Evolutionary conservation across 2,888 invertebrate genomes (phyloP), one percentile per base, ranked within the genome.

Genomic region (Steromphala cineraria): DNA sequence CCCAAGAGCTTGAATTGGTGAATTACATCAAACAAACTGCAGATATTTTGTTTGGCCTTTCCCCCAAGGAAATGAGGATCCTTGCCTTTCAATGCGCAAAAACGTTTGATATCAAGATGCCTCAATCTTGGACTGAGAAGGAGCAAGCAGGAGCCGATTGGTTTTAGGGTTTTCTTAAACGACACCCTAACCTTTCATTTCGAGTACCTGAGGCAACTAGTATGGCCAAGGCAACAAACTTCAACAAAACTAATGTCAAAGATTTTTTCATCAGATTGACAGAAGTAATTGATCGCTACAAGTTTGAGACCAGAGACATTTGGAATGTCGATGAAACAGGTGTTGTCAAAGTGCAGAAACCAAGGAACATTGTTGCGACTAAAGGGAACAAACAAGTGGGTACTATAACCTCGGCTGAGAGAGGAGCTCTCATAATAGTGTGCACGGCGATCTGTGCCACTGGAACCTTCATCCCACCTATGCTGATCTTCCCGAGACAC

Each of bases 301-400:
- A 81, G 5, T 75, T 83, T 53, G 62, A 53, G 24, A 21, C 80
- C 15, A 13, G 46, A 53, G 55, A 82, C 2, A 82, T 87, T 19
- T 86, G 55, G 17, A 85, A 86, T 76, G 53, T 80, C 1, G 86
- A 85, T 78, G 85, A 84, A 76, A 85, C 86, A 21, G 82, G 83
- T 5, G 24, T 78, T n/a, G 82, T 83, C 10, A 87, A 86, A 2
- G 86, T 87, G 0, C 83, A 82, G 28, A 83, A 83, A 67, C 85
- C 82, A 19, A 15, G n/a, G 21, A 82, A 80, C 24, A 67, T 80
- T 24, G 80, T 81, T 21, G 80, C 80, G 15, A 24, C 53, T 8
- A 83, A 67, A 17, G 79, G 81, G 24, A 40, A 53, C 19, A 84
- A 82, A 71, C 86, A 85, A 76, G 75, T 81, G 21, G 84, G 86